These are phyloP conservation scores for Pogonomyrmex californicus DNA, from an alignment of 1,140 invertebrate species.

Conservation along the genomic window DNA sequence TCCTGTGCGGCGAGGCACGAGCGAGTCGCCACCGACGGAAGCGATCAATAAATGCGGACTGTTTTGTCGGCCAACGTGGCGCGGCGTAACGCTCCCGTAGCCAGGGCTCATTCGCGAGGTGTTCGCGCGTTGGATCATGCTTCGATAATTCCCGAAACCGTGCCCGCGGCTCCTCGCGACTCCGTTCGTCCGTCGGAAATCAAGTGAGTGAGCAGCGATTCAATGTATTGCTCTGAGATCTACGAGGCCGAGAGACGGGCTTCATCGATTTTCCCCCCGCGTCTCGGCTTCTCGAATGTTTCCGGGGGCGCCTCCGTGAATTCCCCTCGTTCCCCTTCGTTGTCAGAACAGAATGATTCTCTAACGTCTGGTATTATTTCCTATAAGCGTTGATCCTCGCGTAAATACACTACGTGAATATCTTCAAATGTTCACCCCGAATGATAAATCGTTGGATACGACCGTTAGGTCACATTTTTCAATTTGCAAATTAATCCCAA, in stretches of 20 bases:
- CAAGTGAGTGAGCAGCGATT: slow-evolving; percentile 19
- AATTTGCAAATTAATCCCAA: not conserved
- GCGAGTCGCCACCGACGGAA: slow-evolving; percentile 13
- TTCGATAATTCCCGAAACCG: slow-evolving; percentile 60
- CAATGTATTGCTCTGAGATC: not conserved
- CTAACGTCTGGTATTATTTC: not conserved
- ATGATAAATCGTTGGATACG: not conserved
- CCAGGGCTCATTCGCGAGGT: slow-evolving; percentile 27
- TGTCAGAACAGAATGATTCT: not conserved
- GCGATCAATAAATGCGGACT: slow-evolving; percentile 73
- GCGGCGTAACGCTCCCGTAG: slow-evolving; percentile 40
- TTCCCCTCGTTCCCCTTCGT: not conserved
- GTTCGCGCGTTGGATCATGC: slow-evolving; percentile 59
- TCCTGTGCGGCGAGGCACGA: slow-evolving; percentile 15
- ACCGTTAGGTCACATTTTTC: not conserved
- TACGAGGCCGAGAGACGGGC: not conserved
- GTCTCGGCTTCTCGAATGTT: not conserved
- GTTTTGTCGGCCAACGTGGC: slow-evolving; percentile 64
- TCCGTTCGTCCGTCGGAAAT: not conserved
- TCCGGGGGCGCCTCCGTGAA: not conserved
- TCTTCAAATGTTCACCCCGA: not conserved
- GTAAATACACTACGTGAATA: too few relatives aligned
- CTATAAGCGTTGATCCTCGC: not conserved
- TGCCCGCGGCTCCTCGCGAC: not conserved
- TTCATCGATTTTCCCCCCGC: not conserved